A percentile compares a stretch with the other conserved stretches of the same genome.
Evolutionary conservation across 2,113 vertebrate genomes (phyloP).

Genomic region (Morone chrysops): DNA sequence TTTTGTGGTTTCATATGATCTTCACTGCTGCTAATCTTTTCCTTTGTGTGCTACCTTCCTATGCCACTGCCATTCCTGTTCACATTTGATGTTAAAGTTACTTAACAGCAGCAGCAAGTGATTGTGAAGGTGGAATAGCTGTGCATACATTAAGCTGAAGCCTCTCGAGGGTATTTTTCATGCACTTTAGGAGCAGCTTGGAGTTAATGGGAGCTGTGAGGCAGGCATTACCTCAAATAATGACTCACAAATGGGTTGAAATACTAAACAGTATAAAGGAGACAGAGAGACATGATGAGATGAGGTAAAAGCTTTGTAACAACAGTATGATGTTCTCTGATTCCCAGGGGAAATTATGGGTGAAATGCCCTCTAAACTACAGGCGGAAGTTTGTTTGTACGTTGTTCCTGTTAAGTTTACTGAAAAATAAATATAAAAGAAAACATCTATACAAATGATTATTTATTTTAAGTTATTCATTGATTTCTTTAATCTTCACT

Average conservation of each 20-base stretch:
- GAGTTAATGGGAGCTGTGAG: constrained; percentile 50
- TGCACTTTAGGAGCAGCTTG: constrained; percentile 50
- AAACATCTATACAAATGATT: neutral
- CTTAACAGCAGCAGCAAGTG: constrained; percentile 36
- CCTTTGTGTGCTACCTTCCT: neutral
- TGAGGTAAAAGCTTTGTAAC: constrained; percentile 33
- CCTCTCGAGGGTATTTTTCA: constrained; percentile 47
- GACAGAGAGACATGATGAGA: constrained; percentile 39
- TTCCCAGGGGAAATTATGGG: neutral
- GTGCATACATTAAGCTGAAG: constrained; percentile 31
- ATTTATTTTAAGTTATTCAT: neutral
- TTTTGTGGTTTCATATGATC: constrained; percentile 15
- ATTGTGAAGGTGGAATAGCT: constrained; percentile 20
- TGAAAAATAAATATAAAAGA: neutral
- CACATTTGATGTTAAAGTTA: constrained; percentile 33
- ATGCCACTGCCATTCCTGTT: neutral
- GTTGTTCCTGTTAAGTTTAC: neutral
- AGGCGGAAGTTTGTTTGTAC: constrained; percentile 2
- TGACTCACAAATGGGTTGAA: constrained; percentile 50
- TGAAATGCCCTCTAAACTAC: constrained; percentile 5
- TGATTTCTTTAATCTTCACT: neutral
- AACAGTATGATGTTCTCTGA: constrained; percentile 24
- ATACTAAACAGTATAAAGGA: constrained; percentile 56
- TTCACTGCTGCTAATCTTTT: neutral
- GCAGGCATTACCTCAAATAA: constrained; percentile 53